These are phyloP conservation scores for Campylorhamphus procurvoides DNA, from an alignment of 2,113 vertebrate genomes.

Conservation along the genomic window DNA sequence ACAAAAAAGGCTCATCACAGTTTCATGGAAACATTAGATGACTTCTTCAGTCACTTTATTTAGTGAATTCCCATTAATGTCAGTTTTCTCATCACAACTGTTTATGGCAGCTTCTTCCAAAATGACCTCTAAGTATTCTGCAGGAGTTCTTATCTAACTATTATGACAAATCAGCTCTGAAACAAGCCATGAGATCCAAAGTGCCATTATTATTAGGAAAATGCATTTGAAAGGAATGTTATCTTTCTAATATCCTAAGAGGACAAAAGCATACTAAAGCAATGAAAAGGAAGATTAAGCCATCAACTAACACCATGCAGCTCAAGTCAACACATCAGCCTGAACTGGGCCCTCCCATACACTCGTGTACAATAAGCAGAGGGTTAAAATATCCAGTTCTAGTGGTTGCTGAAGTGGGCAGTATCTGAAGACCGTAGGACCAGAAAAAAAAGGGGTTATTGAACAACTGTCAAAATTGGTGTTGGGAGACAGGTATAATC, in stretches of 20 bases:
- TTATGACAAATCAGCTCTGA: background rate
- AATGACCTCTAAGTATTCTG: background rate
- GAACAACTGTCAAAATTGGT: background rate
- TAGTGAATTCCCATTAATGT: background rate
- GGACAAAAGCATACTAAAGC: background rate
- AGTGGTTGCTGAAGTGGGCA: background rate
- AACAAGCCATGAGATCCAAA: background rate
- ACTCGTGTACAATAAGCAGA: background rate
- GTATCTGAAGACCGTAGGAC: background rate
- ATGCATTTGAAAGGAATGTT: background rate
- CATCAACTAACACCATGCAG: background rate
- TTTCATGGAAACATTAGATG: background rate
- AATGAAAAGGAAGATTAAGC: background rate
- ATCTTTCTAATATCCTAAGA: background rate
- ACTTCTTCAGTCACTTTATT: background rate
- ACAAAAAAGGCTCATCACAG: background rate
- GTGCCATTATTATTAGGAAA: background rate
- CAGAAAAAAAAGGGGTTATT: background rate
- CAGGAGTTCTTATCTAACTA: background rate
- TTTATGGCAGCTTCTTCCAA: constrained; percentile 4
- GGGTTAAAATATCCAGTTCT: background rate
- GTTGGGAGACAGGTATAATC: background rate
- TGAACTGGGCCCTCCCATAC: background rate
- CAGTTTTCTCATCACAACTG: background rate
- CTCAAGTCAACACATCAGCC: background rate